Conservation (phyloP, 2,888 invertebrate species). For the Erynnis tages region DNA sequence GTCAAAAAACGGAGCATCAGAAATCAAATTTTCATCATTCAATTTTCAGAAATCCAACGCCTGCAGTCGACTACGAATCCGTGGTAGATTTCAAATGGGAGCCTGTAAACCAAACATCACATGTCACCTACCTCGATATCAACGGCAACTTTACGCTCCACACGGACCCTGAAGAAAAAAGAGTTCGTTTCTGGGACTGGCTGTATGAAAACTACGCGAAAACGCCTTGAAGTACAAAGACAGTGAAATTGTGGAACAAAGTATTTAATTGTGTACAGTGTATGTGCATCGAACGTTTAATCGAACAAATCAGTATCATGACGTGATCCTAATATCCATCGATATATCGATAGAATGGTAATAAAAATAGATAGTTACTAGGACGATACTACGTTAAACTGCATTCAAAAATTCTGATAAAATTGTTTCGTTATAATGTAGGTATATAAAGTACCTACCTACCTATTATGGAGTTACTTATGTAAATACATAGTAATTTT, state of each 20-base stretch:
- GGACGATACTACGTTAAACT: too few species aligned
- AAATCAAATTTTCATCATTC: too few species aligned
- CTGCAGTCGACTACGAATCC: constrained; percentile 71
- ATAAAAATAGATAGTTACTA: too few species aligned
- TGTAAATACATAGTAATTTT: constrained; percentile 3
- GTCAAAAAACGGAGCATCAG: too few species aligned
- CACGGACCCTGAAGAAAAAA: constrained; percentile 75
- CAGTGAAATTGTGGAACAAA: constrained; percentile 9
- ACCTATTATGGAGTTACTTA: neutral
- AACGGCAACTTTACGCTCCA: constrained; percentile 73
- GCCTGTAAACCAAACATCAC: constrained; percentile 64
- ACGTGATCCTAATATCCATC: neutral
- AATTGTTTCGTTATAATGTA: too few species aligned
- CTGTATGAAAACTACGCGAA: constrained; percentile 61
- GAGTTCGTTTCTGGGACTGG: constrained; percentile 82
- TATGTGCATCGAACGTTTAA: constrained; percentile 4
- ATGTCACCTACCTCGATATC: constrained; percentile 77
- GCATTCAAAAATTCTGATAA: too few species aligned
- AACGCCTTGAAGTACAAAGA: constrained; percentile 30
- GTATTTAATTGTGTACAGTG: constrained; percentile 24
- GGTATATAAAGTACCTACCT: neutral
- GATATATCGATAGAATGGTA: neutral
- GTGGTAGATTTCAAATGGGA: constrained; percentile 77
- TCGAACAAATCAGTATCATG: neutral
- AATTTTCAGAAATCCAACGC: constrained; percentile 76